Evolutionary conservation across 2,797 vertebrate genomes (phyloP).

Genomic region (Muscicapa striata): DNA sequence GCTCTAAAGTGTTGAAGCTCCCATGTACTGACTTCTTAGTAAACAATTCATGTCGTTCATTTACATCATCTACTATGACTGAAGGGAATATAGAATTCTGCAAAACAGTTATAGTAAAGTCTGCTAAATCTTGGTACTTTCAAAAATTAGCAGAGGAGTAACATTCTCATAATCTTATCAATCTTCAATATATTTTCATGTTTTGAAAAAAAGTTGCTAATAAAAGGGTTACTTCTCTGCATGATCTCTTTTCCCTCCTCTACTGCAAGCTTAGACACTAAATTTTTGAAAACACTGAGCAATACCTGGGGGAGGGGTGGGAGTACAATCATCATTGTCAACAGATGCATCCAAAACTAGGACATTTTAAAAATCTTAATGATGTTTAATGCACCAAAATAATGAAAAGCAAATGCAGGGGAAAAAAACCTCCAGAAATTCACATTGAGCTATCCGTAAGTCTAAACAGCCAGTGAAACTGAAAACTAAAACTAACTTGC

Average conservation of each 20-base stretch:
- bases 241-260: neutral
- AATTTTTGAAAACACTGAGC: slow-evolving; percentile 14
- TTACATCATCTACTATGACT: neutral
- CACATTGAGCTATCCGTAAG: neutral
- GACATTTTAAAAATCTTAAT: neutral
- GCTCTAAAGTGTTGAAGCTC: neutral
- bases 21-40: neutral
- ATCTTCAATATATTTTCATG: neutral
- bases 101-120: neutral
- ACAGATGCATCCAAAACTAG: neutral
- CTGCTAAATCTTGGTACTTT: neutral
- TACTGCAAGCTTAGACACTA: neutral
- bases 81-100: neutral
- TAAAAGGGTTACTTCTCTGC: neutral
- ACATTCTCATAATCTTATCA: neutral
- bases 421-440: fast-evolving
- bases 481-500: neutral
- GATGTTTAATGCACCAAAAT: neutral
- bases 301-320: neutral
- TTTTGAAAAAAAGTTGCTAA: neutral
- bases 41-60: neutral
- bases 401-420: neutral
- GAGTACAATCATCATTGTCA: neutral
- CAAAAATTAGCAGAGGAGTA: neutral
- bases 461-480: neutral